Conservation (phyloP, 2,888 invertebrate species). For the Drosophila macrospina region DNA sequence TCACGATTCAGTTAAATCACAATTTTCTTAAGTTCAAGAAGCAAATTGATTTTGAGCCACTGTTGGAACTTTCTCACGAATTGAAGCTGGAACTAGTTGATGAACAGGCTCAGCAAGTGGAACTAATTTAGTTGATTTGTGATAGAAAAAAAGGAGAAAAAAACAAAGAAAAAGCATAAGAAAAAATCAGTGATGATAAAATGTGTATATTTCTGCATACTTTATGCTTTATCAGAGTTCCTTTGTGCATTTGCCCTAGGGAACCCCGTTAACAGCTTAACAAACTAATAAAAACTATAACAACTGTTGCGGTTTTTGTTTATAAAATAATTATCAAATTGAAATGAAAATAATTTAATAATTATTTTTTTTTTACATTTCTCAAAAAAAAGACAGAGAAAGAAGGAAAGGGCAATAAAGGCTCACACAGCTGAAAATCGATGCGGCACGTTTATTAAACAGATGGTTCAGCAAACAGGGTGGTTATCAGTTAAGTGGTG, state of each 20-base stretch:
- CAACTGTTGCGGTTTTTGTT: neutral
- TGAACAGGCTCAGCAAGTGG: neutral
- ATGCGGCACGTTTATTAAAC: slow-evolving; percentile 48
- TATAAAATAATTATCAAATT: neutral
- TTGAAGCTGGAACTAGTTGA: neutral
- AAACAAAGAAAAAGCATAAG: neutral
- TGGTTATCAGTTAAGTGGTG: slow-evolving; percentile 24
- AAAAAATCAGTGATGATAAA: neutral
- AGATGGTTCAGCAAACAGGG: slow-evolving; percentile 51
- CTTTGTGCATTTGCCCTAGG: neutral
- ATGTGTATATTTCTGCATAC: neutral
- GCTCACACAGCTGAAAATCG: slow-evolving; percentile 51
- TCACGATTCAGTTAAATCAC: slow-evolving; percentile 19
- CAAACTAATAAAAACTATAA: neutral
- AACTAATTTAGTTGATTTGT: neutral
- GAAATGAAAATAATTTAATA: neutral
- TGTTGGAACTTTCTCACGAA: slow-evolving; percentile 26
- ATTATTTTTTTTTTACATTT: neutral
- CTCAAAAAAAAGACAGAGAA: neutral
- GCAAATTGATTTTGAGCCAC: slow-evolving; percentile 15
- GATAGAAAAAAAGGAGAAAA: neutral
- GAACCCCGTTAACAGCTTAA: neutral
- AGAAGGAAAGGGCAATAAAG: slow-evolving; percentile 8
- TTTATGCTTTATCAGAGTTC: neutral
- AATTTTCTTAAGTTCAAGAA: slow-evolving; percentile 1